phyloP scores from a whole-genome alignment of 2,888 invertebrate species.

The Gryllus longicercus region DNA sequence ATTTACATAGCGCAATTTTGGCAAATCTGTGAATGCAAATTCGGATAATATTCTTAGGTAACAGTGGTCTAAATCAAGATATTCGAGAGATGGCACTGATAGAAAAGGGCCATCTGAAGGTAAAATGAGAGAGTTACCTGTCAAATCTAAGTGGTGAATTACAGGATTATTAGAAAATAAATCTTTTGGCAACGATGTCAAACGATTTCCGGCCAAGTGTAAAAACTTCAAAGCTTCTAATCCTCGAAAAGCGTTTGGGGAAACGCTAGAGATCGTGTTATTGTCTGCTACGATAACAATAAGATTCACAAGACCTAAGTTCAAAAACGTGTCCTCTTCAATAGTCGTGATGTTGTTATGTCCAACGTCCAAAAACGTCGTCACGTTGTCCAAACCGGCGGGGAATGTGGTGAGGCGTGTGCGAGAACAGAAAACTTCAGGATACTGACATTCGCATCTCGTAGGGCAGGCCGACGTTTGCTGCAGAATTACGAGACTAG shows the following conservation, averaged over 20 bases:
- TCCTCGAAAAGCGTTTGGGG: not conserved
- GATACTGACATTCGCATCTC: slow-evolving; percentile 11
- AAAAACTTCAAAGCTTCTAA: not conserved
- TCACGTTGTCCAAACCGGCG: not conserved
- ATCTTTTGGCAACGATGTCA: not conserved
- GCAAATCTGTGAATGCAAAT: not conserved
- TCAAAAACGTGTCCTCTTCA: not conserved
- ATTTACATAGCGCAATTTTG: slow-evolving; percentile 19
- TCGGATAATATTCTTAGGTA: not conserved
- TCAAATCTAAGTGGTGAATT: slow-evolving; percentile 3
- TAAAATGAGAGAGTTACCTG: not conserved
- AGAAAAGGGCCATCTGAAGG: not conserved
- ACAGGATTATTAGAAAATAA: not conserved
- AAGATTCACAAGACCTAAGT: not conserved
- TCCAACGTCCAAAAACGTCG: slow-evolving; percentile 10
- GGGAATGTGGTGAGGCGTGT: not conserved
- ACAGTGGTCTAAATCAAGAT: slow-evolving; percentile 6
- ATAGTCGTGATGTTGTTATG: slow-evolving; percentile 19
- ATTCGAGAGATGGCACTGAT: not conserved
- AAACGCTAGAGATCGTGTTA: not conserved
- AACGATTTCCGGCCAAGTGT: not conserved
- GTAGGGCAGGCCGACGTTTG: not conserved
- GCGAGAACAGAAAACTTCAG: slow-evolving; percentile 4
- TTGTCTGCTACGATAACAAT: not conserved
- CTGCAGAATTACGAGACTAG: not conserved